phyloP scores from a whole-genome alignment of 2,797 vertebrate species.

The Coregonus ussuriensis region DNA sequence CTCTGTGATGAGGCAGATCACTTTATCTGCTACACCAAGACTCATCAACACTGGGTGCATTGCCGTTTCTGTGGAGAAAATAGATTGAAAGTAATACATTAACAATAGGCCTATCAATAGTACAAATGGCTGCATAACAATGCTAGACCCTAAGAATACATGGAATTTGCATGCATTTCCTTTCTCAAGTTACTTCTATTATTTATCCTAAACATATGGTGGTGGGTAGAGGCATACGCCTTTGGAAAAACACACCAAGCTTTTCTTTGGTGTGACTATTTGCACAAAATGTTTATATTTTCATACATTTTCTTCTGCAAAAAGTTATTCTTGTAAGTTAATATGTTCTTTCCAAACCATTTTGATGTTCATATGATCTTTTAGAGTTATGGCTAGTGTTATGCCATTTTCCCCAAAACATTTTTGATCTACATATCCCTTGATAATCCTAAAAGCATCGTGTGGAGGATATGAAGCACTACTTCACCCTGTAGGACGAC shows the following conservation, averaged over 20 bases:
- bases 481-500: conserved; percentile 90
- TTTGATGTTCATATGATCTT: not conserved
- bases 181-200: conserved; percentile 31
- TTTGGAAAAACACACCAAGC: not conserved
- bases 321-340: no score
- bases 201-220: conserved; percentile 49
- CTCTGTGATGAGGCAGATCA: conserved; percentile 79
- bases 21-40: conserved; percentile 80
- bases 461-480: not conserved
- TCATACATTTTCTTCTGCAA: not conserved
- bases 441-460: not conserved
- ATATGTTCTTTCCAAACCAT: not conserved
- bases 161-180: conserved; percentile 42
- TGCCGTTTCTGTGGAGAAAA: conserved; percentile 78
- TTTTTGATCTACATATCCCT: not conserved
- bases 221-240: conserved; percentile 30
- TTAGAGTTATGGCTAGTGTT: no score
- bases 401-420: no score
- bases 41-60: conserved; percentile 87
- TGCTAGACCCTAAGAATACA: not conserved
- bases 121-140: conserved; percentile 30
- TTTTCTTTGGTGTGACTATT: conserved; percentile 21
- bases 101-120: not conserved
- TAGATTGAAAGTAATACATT: not conserved
- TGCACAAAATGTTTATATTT: not conserved